These are phyloP conservation scores for Morbakka virulenta DNA, from an alignment of 30 jellyfish, hydroid and myxozoan species.

Conservation along the genomic window DNA sequence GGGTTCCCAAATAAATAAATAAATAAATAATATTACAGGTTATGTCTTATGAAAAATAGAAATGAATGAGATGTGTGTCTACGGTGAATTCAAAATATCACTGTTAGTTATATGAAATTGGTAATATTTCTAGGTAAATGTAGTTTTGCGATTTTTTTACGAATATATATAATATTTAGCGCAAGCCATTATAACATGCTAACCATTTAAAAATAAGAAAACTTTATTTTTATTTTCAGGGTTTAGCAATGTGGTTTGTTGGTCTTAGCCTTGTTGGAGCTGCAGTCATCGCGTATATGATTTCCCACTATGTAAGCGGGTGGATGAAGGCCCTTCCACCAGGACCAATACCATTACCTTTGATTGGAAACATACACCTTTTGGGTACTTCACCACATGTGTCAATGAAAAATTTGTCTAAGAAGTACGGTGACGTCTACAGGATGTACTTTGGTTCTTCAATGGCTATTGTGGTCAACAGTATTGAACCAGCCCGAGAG, in stretches of 20 bases:
- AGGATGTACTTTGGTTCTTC: conserved; percentile 68
- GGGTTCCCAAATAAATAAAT: too few species aligned
- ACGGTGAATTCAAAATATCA: too few species aligned
- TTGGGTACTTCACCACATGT: conserved; percentile 79
- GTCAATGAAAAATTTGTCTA: conserved; percentile 52
- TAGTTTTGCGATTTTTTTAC: too few species aligned
- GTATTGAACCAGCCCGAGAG: conserved; percentile 59
- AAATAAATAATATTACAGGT: too few species aligned
- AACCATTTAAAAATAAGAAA: too few species aligned
- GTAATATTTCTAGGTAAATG: too few species aligned
- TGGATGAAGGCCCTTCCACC: conserved; percentile 57
- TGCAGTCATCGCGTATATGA: neutral
- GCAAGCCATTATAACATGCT: too few species aligned
- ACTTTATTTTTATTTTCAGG: too few species aligned
- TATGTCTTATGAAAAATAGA: too few species aligned
- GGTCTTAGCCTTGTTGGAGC: neutral
- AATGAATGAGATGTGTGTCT: too few species aligned
- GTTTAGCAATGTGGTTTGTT: neutral
- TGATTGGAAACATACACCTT: conserved; percentile 72
- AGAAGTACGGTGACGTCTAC: conserved; percentile 60
- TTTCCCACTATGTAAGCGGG: conserved; percentile 19
- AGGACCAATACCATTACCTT: conserved; percentile 84
- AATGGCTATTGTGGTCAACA: conserved; percentile 65
- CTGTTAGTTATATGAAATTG: too few species aligned
- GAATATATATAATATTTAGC: too few species aligned